A percentile compares a stretch with the other conserved stretches of the same genome.
These are phyloP conservation scores for Cecropterus lyciades DNA, from an alignment of 1,140 invertebrate species.

Conservation along the genomic window DNA sequence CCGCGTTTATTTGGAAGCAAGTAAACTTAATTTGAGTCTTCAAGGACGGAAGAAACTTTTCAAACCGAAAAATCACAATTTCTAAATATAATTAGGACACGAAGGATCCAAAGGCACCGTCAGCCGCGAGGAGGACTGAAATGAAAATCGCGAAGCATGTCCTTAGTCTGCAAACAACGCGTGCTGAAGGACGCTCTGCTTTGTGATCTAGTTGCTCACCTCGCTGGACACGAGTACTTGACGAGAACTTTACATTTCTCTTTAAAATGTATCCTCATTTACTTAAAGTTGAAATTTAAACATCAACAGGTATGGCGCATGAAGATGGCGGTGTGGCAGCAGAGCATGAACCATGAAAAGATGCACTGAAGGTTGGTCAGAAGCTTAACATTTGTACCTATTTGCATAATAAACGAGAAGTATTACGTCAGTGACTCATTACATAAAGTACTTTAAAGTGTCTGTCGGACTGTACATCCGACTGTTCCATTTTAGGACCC, in stretches of 20 bases:
- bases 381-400: conserved; percentile 40
- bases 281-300: conserved; percentile 50
- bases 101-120: conserved; percentile 41
- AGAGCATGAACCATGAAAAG: conserved; percentile 76
- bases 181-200: conserved; percentile 73
- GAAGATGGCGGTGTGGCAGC: conserved; percentile 64
- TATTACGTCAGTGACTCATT: conserved; percentile 33
- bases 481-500: conserved; percentile 50
- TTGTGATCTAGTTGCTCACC: conserved; percentile 72
- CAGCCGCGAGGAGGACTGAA: conserved; percentile 61
- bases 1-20: conserved; percentile 6
- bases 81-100: conserved; percentile 32
- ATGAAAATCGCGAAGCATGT: conserved; percentile 67
- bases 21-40: conserved; percentile 3
- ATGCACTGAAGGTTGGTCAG: conserved; percentile 48
- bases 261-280: conserved; percentile 36
- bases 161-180: conserved; percentile 62
- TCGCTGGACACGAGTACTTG: conserved; percentile 44
- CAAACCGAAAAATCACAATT: conserved; percentile 10
- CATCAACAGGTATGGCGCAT: conserved; percentile 41
- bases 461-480: conserved; percentile 21
- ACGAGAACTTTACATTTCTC: conserved; percentile 27
- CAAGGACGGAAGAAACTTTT: conserved; percentile 5
- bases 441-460: conserved; percentile 27
- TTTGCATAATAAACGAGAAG: conserved; percentile 36